phyloP scores from a whole-genome alignment of 1,140 invertebrate species.

The Planococcus citri region DNA sequence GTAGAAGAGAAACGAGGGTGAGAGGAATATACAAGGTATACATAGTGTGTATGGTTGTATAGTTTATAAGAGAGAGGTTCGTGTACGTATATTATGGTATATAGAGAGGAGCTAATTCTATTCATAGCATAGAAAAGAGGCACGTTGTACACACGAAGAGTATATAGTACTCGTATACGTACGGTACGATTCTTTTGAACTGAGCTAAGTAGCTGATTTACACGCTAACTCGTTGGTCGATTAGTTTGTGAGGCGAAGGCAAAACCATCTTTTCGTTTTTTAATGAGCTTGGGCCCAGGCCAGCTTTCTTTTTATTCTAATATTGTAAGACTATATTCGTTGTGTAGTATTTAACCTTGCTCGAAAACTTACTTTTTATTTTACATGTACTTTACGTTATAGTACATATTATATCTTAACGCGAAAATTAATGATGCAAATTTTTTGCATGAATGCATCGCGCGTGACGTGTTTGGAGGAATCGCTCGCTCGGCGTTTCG shows the following conservation, averaged over 20 bases:
- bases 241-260: slow-evolving; percentile 1
- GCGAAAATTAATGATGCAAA: not conserved
- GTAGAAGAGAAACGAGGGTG: no score
- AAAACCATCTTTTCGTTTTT: not conserved
- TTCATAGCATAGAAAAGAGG: not conserved
- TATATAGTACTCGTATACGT: no score
- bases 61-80: no score
- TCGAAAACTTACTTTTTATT: not conserved
- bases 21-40: no score
- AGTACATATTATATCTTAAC: no score
- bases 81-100: no score
- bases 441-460: not conserved
- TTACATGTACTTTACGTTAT: no score
- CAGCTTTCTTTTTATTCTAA: not conserved
- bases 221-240: not conserved
- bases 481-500: no score
- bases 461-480: no score
- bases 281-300: not conserved
- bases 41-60: no score
- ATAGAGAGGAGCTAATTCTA: not conserved
- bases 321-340: not conserved
- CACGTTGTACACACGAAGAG: no score
- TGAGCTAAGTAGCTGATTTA: not conserved
- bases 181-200: not conserved
- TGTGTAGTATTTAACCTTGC: not conserved